Evolutionary conservation across 2,797 vertebrate genomes (phyloP).

Genomic region (Mus spretus): DNA sequence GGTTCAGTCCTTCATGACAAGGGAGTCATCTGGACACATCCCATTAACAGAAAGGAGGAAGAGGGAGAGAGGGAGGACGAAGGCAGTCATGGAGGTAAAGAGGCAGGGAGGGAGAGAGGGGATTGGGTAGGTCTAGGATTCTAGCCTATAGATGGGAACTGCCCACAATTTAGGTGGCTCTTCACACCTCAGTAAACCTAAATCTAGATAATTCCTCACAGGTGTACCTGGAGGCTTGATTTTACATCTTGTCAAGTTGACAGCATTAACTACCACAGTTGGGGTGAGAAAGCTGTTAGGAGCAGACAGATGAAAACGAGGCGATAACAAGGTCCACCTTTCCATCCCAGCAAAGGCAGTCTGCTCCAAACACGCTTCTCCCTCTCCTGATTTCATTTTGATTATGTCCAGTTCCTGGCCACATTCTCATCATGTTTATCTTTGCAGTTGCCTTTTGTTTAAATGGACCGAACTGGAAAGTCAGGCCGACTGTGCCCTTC

Average conservation of each 20-base stretch:
- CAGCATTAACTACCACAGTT: neutral
- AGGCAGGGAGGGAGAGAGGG: neutral
- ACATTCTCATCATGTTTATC: neutral
- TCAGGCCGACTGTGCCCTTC: neutral
- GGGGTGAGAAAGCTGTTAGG: neutral
- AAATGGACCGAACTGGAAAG: neutral
- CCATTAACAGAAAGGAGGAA: neutral
- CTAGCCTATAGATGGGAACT: neutral
- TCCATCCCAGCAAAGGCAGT: neutral
- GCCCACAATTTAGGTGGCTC: neutral
- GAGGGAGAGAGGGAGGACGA: neutral
- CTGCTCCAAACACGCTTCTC: neutral
- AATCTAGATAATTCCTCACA: neutral
- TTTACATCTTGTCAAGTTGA: neutral
- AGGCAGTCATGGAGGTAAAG: neutral
- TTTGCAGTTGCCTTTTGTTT: neutral
- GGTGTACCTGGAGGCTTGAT: neutral
- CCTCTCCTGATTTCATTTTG: neutral
- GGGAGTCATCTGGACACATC: neutral
- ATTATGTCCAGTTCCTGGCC: rapidly evolving
- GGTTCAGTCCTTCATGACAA: neutral
- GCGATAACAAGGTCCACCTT: neutral
- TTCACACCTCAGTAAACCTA: neutral
- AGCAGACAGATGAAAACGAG: neutral
- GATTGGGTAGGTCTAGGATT: neutral